These are phyloP conservation scores for Mus musculus DNA, from an alignment of 2,113 vertebrate species.

Conservation along the genomic window DNA sequence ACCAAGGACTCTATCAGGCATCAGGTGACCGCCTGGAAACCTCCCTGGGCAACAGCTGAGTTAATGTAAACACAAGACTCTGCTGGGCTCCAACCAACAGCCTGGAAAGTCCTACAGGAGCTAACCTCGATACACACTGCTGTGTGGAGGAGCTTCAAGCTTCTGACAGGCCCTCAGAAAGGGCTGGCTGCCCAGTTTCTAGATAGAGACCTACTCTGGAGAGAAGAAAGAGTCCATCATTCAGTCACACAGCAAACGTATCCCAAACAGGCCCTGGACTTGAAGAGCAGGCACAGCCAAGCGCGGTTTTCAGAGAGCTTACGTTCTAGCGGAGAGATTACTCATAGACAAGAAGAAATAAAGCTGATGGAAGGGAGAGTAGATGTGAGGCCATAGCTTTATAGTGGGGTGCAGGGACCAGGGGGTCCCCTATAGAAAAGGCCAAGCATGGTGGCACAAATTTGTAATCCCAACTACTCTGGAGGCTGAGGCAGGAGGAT, in stretches of 20 bases:
- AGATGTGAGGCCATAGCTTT: background rate
- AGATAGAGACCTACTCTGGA: background rate
- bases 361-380: background rate
- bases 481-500: background rate
- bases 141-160: fast-evolving
- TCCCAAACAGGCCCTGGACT: background rate
- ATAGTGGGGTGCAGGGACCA: background rate
- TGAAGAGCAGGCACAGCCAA: background rate
- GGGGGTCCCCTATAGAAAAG: background rate
- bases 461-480: background rate
- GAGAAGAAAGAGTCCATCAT: background rate
- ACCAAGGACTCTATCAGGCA: background rate
- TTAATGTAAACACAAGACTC: background rate
- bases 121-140: background rate
- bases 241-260: background rate
- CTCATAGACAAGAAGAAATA: background rate
- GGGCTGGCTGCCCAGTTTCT: background rate
- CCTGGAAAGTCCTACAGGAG: background rate
- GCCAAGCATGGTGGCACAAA: background rate
- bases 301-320: background rate
- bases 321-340: background rate
- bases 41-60: background rate
- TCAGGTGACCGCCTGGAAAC: background rate
- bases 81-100: background rate
- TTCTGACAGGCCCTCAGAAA: background rate